A percentile compares a stretch with the other conserved stretches of the same genome.
These are phyloP conservation scores for Ctenopoma kingsleyae DNA, from an alignment of 2,797 vertebrate genomes.

Conservation along the genomic window DNA sequence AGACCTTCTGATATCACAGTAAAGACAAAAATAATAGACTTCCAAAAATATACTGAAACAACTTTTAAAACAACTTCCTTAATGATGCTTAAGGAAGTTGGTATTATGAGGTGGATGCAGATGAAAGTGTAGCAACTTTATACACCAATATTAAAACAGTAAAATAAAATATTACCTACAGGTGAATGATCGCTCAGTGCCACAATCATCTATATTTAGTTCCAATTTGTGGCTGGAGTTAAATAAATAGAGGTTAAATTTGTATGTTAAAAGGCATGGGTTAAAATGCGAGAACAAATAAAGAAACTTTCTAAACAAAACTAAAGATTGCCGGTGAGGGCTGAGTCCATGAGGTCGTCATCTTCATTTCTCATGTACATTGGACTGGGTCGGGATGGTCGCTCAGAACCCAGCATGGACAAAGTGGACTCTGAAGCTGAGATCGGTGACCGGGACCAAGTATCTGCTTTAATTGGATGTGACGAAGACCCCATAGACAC, in stretches of 20 bases:
- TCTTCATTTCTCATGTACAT: conserved; percentile 95
- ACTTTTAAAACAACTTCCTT: conserved; percentile 31
- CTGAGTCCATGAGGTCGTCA: conserved; percentile 98
- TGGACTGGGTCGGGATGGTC: conserved; percentile 91
- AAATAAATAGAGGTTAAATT: conserved; percentile 71
- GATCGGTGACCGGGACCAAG: conserved; percentile 96
- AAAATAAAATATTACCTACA: conserved; percentile 45
- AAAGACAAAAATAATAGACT: conserved; percentile 30
- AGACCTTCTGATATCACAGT: conserved; percentile 31
- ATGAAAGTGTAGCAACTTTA: conserved; percentile 16
- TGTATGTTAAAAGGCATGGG: conserved; percentile 56
- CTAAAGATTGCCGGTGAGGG: conserved; percentile 92
- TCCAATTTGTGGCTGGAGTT: conserved; percentile 38
- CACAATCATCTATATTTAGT: conserved; percentile 19
- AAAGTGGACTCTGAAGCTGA: conserved; percentile 91
- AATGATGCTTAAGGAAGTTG: conserved; percentile 30
- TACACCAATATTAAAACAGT: conserved; percentile 37
- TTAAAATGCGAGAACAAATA: conserved; percentile 40
- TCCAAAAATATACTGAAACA: conserved; percentile 45
- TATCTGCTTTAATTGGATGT: conserved; percentile 93
- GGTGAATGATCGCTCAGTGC: conserved; percentile 27
- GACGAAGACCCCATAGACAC: conserved; percentile 84
- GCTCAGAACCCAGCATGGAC: conserved; percentile 91
- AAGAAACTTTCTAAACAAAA: conserved; percentile 35
- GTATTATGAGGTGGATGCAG: conserved; percentile 18